Evolutionary conservation across 2,113 vertebrate species (phyloP).

Genomic region (Elaphurus davidianus): DNA sequence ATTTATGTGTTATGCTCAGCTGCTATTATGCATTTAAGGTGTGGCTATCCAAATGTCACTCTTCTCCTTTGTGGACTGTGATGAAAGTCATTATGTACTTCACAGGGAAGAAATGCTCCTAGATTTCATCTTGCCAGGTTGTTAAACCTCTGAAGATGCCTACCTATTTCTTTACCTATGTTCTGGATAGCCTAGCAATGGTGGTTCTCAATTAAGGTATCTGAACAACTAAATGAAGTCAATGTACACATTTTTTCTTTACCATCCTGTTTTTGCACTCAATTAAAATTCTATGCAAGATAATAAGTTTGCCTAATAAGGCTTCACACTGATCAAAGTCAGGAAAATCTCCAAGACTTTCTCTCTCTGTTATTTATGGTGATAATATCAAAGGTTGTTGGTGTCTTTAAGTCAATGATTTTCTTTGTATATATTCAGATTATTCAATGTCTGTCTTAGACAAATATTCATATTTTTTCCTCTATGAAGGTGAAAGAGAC

Average conservation of each 20-base stretch:
- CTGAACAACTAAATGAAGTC: not conserved
- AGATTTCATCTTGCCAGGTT: not conserved
- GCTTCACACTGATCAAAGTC: not conserved
- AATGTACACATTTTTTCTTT: not conserved
- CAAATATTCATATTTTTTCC: not conserved
- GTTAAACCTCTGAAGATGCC: not conserved
- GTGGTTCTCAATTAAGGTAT: not conserved
- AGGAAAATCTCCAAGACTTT: not conserved
- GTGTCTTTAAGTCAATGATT: not conserved
- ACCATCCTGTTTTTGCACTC: not conserved
- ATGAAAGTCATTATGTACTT: not conserved
- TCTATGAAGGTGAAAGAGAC: not conserved
- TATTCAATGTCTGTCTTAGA: not conserved
- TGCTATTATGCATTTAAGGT: not conserved
- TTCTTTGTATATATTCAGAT: not conserved
- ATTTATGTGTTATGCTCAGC: not conserved
- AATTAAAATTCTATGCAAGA: not conserved
- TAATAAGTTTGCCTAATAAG: not conserved
- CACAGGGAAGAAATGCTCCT: not conserved
- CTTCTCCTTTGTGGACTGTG: not conserved
- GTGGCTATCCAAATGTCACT: not conserved
- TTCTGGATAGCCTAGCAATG: not conserved
- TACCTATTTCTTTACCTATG: not conserved
- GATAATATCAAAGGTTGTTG: not conserved
- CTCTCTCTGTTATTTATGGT: not conserved